Conservation (phyloP, 2,888 invertebrate species). For the Drosophila nigritarsus region DNA sequence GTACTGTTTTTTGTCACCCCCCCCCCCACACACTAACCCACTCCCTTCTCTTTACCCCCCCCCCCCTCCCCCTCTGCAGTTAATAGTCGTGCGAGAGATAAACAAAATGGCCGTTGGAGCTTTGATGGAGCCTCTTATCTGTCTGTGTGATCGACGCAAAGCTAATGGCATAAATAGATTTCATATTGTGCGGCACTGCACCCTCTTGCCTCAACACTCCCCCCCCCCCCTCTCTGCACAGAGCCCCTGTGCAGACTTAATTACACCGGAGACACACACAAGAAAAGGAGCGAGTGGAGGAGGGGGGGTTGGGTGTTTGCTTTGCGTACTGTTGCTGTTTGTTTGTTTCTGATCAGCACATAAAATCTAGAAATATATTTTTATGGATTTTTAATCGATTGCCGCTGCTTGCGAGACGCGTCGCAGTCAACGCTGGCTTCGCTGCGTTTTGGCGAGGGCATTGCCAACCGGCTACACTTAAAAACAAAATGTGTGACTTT, state of each 20-base stretch:
- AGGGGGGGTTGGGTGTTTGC: constrained; percentile 5
- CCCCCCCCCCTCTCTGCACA: background rate
- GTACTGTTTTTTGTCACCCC: constrained; percentile 32
- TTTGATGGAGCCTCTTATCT: constrained; percentile 43
- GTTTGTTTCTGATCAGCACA: constrained; percentile 73
- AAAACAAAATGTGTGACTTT: background rate
- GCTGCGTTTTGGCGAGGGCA: constrained; percentile 19
- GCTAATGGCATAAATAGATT: constrained; percentile 81
- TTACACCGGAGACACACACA: constrained; percentile 57
- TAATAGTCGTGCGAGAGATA: constrained; percentile 41
- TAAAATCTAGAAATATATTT: constrained; percentile 81
- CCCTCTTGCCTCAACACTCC: background rate
- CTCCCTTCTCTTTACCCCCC: background rate
- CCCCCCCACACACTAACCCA: background rate
- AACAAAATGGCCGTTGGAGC: constrained; percentile 54
- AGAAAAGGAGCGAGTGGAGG: background rate
- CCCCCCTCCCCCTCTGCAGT: background rate
- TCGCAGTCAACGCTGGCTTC: constrained; percentile 19
- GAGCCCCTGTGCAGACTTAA: constrained; percentile 56
- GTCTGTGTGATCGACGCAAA: constrained; percentile 69
- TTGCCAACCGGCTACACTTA: background rate
- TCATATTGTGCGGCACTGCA: constrained; percentile 59
- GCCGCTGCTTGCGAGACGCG: constrained; percentile 61
- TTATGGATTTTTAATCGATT: constrained; percentile 83
- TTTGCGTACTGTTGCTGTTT: constrained; percentile 29